phyloP scores from a whole-genome alignment of 2,113 vertebrate species.

The Platysternon megacephalum region DNA sequence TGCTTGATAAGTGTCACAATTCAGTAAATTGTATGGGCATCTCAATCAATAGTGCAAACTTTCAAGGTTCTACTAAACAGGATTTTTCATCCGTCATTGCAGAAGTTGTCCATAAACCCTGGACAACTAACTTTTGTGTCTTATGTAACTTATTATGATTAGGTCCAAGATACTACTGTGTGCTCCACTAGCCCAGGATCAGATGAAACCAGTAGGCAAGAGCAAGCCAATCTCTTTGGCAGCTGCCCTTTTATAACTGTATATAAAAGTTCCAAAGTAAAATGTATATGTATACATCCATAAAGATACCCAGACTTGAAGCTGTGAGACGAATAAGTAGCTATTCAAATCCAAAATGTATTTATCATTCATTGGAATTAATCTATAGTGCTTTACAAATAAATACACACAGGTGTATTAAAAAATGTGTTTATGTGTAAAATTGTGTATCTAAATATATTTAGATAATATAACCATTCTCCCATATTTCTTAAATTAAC shows the following conservation, averaged over 20 bases:
- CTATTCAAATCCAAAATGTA: neutral
- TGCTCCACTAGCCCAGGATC: neutral
- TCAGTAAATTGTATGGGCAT: neutral
- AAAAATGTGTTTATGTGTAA: neutral
- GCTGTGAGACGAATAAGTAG: accelerated
- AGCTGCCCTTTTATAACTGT: neutral
- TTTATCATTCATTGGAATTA: neutral
- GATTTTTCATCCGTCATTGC: neutral
- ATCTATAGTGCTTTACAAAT: neutral
- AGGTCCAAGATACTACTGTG: neutral
- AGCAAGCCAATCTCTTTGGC: neutral
- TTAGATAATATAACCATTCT: neutral
- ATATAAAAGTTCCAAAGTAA: neutral
- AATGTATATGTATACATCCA: neutral
- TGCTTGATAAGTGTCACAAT: neutral
- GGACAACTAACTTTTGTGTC: neutral
- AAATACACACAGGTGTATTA: neutral
- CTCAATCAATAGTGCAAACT: neutral
- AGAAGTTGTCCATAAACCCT: neutral
- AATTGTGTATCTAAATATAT: neutral
- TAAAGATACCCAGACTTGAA: neutral
- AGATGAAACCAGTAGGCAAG: neutral
- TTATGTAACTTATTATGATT: neutral
- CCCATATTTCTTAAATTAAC: neutral
- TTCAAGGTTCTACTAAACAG: neutral